Base-by-base conservation (phyloP, 2,797 vertebrate genomes). In the Clangula hyemalis region DNA sequence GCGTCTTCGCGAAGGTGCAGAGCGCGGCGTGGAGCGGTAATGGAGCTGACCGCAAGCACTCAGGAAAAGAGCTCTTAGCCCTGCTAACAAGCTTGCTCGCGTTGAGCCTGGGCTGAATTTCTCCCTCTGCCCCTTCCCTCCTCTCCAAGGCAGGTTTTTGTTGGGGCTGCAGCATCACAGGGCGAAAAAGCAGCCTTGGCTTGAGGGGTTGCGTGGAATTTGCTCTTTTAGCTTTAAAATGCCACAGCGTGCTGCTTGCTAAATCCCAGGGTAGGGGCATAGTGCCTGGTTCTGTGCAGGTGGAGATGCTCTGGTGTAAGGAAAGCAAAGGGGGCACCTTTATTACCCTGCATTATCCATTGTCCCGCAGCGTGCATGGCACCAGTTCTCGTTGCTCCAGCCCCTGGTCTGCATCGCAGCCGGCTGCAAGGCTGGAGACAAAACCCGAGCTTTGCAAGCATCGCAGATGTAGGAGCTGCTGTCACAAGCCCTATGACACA, bases 31-130 rank as follows among this genome's bases (percentile, higher is more conserved):
- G 2, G 28, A 7, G 11, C 38, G 1, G 56, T 95, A 94, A 95
- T 93, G 92, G 93, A 93, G 71, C 78, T 95, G 20, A 91, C 90
- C 77, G 1, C 94, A 95, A 93, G 93, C 84, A 68, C 95, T 95
- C 65, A 65, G 68, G 39, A 17, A 77, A 56, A 87, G 53, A 92
- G 88, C 68, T 86, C 66, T 70, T 61, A 57, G 58, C 68, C 66
- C 56, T 58, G 41, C 70, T 65, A 41, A 86, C 51, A 69, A 15
- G 58, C 30, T 57, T 34, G 25, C 47, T 83, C 71, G 25, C 41
- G 45, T 72, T 25, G 56, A 22, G 57, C 24, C 13, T 16, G 15
- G 32, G 65, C n/a, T 30, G 43, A 21, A 4, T 25, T 81, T 30
- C 74, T 64, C 47, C 36, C 18, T n/a, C 38, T 51, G 39, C 30